phyloP scores from a whole-genome alignment of 2,888 invertebrate species.

The Plagiodera versicolora region DNA sequence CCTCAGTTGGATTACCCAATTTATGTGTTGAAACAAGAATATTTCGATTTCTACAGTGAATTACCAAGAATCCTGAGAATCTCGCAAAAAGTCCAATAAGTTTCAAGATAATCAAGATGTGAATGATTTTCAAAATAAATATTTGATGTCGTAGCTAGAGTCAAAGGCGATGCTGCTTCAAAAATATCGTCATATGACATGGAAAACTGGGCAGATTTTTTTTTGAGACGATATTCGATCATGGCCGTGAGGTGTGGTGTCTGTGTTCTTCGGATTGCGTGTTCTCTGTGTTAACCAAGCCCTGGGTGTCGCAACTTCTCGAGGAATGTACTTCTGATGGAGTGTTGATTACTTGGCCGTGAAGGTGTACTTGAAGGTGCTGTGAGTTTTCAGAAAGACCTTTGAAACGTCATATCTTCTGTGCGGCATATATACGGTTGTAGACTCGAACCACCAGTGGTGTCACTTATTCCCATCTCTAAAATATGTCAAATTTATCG shows the following conservation, averaged over 20 bases:
- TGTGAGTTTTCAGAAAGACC: too few relatives aligned
- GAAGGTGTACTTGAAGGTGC: too few relatives aligned
- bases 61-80: conserved; percentile 20
- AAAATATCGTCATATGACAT: conserved; percentile 10
- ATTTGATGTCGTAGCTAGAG: conserved; percentile 23
- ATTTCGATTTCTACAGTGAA: conserved; percentile 17
- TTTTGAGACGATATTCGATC: too few relatives aligned
- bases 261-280: too few relatives aligned
- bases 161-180: conserved; percentile 23
- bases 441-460: not conserved
- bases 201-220: conserved; percentile 13
- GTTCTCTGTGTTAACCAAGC: too few relatives aligned
- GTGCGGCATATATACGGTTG: too few relatives aligned
- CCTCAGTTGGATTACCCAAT: too few relatives aligned
- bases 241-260: too few relatives aligned
- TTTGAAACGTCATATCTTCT: too few relatives aligned
- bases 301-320: too few relatives aligned
- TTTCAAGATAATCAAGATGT: conserved; percentile 19
- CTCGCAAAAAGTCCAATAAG: conserved; percentile 18
- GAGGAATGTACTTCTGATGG: too few relatives aligned
- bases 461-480: not conserved
- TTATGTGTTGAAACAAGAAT: conserved; percentile 15
- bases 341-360: too few relatives aligned
- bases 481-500: not conserved
- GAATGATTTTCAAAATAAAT: conserved; percentile 23